Percentiles rank a stretch among this genome's conserved stretches.
phyloP scores from a whole-genome alignment of 1,140 invertebrate species.

The Zaprionus inermis region DNA sequence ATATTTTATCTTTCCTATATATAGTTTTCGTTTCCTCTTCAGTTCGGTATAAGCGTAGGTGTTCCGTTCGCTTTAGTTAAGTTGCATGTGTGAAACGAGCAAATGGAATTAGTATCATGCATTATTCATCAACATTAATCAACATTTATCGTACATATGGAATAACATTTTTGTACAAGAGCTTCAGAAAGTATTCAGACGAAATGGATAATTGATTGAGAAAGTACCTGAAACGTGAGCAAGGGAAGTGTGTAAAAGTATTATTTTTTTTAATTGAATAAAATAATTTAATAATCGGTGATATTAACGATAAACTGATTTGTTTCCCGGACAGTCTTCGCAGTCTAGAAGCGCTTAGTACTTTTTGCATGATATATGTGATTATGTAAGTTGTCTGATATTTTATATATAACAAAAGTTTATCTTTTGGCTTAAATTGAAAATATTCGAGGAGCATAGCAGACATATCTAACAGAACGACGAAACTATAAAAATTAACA shows the following conservation, averaged over 20 bases:
- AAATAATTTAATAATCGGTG: not conserved
- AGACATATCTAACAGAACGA: not conserved
- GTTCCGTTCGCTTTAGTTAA: constrained; percentile 47
- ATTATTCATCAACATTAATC: constrained; percentile 45
- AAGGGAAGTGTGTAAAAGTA: constrained; percentile 4
- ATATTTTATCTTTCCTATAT: constrained; percentile 31
- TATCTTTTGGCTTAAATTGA: not conserved
- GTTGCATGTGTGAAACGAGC: constrained; percentile 53
- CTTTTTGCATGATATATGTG: not conserved
- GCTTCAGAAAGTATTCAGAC: not conserved
- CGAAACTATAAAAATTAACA: not conserved
- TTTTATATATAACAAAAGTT: not conserved
- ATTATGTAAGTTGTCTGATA: not conserved
- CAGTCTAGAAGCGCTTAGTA: not conserved
- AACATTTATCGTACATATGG: constrained; percentile 41
- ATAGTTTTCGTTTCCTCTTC: constrained; percentile 10
- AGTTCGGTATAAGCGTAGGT: constrained; percentile 38
- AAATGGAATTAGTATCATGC: constrained; percentile 53
- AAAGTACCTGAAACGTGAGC: not conserved
- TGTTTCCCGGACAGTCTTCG: not conserved
- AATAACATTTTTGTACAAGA: not conserved
- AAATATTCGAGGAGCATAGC: not conserved
- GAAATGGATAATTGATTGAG: not conserved
- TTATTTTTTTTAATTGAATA: not conserved
- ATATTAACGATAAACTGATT: not conserved